Evolutionary conservation across 2,888 invertebrate genomes (phyloP), one percentile per base, ranked within the genome.

Genomic region (Drosophila ezoana): DNA sequence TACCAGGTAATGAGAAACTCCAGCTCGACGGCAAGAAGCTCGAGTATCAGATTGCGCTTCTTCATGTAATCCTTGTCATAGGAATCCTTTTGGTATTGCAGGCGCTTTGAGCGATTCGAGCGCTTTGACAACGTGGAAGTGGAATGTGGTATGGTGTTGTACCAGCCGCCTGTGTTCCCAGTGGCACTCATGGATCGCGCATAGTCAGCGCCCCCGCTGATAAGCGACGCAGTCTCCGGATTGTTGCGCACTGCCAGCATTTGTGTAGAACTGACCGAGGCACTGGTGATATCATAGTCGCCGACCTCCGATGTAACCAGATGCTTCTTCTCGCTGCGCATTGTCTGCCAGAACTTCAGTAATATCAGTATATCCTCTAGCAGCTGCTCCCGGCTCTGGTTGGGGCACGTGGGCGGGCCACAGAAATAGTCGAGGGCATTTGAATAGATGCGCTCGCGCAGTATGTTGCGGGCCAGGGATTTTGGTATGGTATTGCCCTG

Each of bases 371-470:
- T 97, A 89, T 99, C 99, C 82, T 98, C 98, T 16, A 97, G 93
- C 14, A 99, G 92, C 6, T 95, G 95, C 1, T 95, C 94, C 0
- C 95, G 94, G 35, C 94, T 94, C 88, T 97, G 97, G 0, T 96
- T 95, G 0, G 99, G 99, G 81, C 96, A 97, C 61, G 96, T 96
- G n/a, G 96, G 95, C 0, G 96, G 96, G 1, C 97, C 95, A 87
- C 98, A 98, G 92, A 98, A 99, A 92, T 99, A 99, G 91, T 99
- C 99, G 57, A 99, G 93, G 59, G 99, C 98, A 37, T 96, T 96
- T 73, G 97, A 96, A 92, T 99, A 99, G 43, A 99, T 97, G 1
- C 99, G 94, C 92, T 99, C 99, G 1, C 99, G 94, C 0, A 99
- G 93, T 2, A 99, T 97, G 90, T 98, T 98, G 84, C 99, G 96